Base-by-base conservation (phyloP, 2,888 invertebrate genomes). In the Cepaea hortensis region DNA sequence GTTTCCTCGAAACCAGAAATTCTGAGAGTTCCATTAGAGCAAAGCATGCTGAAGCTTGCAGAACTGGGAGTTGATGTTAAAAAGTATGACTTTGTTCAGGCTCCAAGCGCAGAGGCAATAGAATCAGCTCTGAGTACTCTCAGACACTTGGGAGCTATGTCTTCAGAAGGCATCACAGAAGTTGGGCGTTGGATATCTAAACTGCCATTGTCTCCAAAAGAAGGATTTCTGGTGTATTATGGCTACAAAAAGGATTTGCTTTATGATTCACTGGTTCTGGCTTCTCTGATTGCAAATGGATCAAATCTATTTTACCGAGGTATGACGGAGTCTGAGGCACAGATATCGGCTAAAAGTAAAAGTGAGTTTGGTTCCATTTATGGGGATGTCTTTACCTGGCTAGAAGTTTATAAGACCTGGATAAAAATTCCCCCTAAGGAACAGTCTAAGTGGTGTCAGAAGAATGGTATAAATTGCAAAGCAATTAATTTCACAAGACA, bases 401-500 rank as follows among this genome's bases (percentile, higher is more conserved):
- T 93, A 70, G 90, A 90, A 65, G 92, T 93, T 2, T 93, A 91
- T 88, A 90, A 91, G 83, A 89, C 89, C 55, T 94, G 93, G 93
- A 81, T 88, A 55, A 73, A 86, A 15, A 84, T 91, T 46, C 89
- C 90, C 11, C 91, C 91, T 85, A 90, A 89, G 62, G 81, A 87
- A 18, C 93, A 92, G 86, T 90, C 90, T 7, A 89, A 89, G 55
- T 94, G 93, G 93, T 93, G 94, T 88, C 87, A 89, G 61, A 85
- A 90, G n/a, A 93, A 94, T 87, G 91, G 91, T 84, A 91, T 94
- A 68, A 94, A 94, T 89, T 93, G 91, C 18, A 94, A 93, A 89
- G 89, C 92, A 6, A 91, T 94, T 88, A 90, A 91, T 70, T 89
- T 90, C 9, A 91, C 91, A 7, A 87, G 90, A 50, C 92, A 92